Conservation (phyloP, 2,888 invertebrate genomes). For the Caenorhabditis becei region DNA sequence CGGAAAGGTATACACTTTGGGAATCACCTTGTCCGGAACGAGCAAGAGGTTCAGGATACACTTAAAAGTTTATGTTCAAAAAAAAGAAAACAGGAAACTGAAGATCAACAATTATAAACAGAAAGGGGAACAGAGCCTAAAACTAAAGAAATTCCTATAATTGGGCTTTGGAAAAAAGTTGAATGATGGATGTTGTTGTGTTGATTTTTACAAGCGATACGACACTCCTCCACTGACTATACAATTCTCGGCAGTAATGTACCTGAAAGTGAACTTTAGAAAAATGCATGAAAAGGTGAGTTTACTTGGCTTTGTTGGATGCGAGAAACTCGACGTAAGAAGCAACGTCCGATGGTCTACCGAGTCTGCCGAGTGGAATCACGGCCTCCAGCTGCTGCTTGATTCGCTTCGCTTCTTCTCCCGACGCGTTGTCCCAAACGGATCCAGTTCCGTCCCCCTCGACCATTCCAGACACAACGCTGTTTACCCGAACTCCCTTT, state of each 20-base stretch:
- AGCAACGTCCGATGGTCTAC: slow-evolving; percentile 70
- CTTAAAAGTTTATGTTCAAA: slow-evolving; percentile 12
- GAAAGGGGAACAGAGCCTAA: neutral
- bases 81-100: slow-evolving; percentile 13
- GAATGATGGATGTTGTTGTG: neutral
- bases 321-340: slow-evolving; percentile 74
- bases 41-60: neutral
- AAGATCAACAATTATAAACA: slow-evolving; percentile 39
- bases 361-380: slow-evolving; percentile 77
- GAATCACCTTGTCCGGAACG: slow-evolving; percentile 25
- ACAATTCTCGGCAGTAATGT: slow-evolving; percentile 78
- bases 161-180: neutral
- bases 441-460: slow-evolving; percentile 73
- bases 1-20: slow-evolving; percentile 28
- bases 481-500: slow-evolving; percentile 73
- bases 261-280: slow-evolving; percentile 47
- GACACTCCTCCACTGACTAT: slow-evolving; percentile 76
- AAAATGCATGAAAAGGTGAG: neutral
- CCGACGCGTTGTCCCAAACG: slow-evolving; percentile 70
- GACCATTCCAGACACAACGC: slow-evolving; percentile 74
- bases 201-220: slow-evolving; percentile 64
- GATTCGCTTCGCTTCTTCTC: slow-evolving; percentile 54
- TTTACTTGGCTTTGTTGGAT: slow-evolving; percentile 65
- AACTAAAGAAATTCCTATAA: slow-evolving; percentile 14
- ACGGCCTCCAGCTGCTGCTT: slow-evolving; percentile 65